phyloP scores from a whole-genome alignment of 2,113 vertebrate species.

The Tapirus terrestris region DNA sequence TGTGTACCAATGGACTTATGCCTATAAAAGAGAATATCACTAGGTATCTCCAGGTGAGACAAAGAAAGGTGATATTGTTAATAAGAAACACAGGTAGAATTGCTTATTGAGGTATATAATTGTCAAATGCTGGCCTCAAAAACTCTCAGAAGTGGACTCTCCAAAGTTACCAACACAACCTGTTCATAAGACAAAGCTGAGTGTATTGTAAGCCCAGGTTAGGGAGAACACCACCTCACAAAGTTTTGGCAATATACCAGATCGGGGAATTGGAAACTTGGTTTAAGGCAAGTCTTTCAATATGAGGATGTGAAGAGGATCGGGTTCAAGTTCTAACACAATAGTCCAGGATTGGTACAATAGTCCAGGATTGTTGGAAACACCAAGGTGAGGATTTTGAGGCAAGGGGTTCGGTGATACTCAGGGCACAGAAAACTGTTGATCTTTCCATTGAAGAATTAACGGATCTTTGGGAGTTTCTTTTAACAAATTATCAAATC shows the following conservation, averaged over 20 bases:
- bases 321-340: background rate
- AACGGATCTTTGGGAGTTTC: background rate
- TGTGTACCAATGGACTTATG: background rate
- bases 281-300: background rate
- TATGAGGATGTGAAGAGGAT: background rate
- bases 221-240: accelerated
- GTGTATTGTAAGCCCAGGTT: background rate
- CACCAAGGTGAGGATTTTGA: background rate
- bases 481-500: background rate
- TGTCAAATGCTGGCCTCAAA: background rate
- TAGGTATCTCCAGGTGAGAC: background rate
- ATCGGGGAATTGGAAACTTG: background rate
- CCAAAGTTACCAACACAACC: background rate
- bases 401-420: background rate
- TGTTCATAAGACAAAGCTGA: background rate
- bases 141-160: background rate
- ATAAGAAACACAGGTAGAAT: background rate
- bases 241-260: background rate
- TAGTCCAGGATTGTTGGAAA: background rate
- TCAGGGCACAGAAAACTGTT: background rate
- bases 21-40: background rate
- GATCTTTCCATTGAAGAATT: background rate
- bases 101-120: background rate
- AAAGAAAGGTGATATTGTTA: background rate
- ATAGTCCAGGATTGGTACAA: background rate